These are phyloP conservation scores for Microdon myrmicae DNA, from an alignment of 2,888 invertebrate genomes.

Conservation along the genomic window DNA sequence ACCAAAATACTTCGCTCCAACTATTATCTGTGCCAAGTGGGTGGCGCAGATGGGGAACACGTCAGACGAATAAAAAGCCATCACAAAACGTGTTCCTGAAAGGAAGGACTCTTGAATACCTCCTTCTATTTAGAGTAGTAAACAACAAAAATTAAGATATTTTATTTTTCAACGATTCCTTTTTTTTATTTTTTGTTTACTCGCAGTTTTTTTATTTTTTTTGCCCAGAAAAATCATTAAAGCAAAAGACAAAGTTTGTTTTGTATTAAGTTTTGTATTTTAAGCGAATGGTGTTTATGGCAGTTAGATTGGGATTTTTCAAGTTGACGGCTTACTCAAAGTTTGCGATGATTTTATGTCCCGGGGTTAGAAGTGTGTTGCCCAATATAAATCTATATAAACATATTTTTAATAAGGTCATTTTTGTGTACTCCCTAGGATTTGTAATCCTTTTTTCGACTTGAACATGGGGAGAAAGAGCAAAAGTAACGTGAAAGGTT, in stretches of 20 bases:
- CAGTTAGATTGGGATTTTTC: neutral
- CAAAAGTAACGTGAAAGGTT: too few relatives aligned
- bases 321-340: constrained; percentile 5
- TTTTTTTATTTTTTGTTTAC: neutral
- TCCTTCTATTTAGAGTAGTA: neutral
- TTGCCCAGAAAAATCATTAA: constrained; percentile 14
- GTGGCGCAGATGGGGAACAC: neutral
- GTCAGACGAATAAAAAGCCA: neutral
- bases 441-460: too few relatives aligned
- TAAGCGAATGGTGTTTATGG: constrained; percentile 1
- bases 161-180: constrained; percentile 5
- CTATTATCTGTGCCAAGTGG: constrained; percentile 7
- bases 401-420: constrained; percentile 25
- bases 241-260: constrained; percentile 25
- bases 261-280: constrained; percentile 22
- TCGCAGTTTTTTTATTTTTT: neutral
- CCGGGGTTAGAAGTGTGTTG: neutral
- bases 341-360: neutral
- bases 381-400: constrained; percentile 28
- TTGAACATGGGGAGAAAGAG: too few relatives aligned
- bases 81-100: neutral
- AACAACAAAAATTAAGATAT: constrained; percentile 4
- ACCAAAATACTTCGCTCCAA: constrained; percentile 12
- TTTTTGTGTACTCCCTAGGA: constrained; percentile 16
- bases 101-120: too few relatives aligned